Percentiles rank a stretch among this genome's conserved stretches.
These are phyloP conservation scores for Pyrrhura leucotis DNA, from an alignment of 2,797 vertebrate species.

Conservation along the genomic window DNA sequence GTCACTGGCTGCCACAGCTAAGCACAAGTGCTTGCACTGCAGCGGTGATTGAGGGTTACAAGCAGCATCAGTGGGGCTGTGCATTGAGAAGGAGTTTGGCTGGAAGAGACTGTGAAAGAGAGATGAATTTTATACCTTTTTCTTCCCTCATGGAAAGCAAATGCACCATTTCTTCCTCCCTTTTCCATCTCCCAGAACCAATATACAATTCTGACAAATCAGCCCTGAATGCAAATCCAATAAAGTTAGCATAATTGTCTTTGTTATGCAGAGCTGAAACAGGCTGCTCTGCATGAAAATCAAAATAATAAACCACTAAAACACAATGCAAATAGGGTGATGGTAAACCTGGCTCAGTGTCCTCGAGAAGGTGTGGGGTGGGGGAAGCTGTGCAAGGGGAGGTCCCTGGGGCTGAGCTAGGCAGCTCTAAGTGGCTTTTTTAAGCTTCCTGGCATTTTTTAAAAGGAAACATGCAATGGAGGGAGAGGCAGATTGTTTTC, in stretches of 20 bases:
- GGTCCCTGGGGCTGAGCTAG: neutral
- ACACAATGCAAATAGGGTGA: neutral
- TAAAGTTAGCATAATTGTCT: slow-evolving; percentile 66
- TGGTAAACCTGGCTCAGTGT: neutral
- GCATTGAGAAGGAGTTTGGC: neutral
- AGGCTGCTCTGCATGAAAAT: slow-evolving; percentile 51
- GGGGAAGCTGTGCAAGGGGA: neutral
- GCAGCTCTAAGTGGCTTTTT: neutral
- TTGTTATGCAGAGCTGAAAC: slow-evolving; percentile 42
- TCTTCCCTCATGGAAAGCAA: slow-evolving; percentile 15
- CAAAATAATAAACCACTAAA: slow-evolving; percentile 33
- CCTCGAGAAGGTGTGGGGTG: neutral
- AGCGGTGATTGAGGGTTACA: neutral
- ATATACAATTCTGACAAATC: slow-evolving; percentile 61
- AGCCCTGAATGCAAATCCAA: slow-evolving; percentile 65
- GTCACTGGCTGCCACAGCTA: neutral
- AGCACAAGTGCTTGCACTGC: neutral
- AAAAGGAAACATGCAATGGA: neutral
- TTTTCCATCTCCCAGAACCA: slow-evolving; percentile 38
- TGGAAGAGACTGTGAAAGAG: neutral
- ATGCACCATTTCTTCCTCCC: neutral
- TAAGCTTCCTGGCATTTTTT: neutral
- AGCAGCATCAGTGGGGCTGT: neutral
- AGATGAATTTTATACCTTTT: neutral
- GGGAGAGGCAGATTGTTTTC: neutral